Percentiles rank a stretch among this genome's conserved stretches.
Evolutionary conservation across 2,113 vertebrate genomes (phyloP).

Genomic region (Jacana jacana): DNA sequence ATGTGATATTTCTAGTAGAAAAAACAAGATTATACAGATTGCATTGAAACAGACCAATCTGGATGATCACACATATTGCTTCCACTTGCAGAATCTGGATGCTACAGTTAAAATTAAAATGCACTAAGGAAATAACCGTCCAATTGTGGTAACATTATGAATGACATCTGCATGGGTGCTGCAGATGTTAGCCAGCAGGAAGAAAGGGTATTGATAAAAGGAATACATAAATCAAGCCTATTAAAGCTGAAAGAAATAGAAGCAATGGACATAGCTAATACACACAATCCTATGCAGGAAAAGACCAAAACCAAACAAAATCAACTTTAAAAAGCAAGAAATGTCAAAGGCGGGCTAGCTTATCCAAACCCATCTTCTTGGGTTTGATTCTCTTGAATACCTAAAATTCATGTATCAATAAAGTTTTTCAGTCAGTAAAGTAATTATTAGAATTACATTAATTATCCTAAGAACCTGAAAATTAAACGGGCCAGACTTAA

Average conservation of each 20-base stretch:
- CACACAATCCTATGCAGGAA: not conserved
- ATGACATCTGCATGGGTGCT: not conserved
- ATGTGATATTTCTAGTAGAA: not conserved
- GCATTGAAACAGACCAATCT: not conserved
- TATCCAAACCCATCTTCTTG: not conserved
- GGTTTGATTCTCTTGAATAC: not conserved
- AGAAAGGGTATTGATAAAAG: not conserved
- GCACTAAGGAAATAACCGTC: not conserved
- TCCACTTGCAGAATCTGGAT: not conserved
- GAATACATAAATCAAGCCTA: not conserved
- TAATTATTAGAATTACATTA: not conserved
- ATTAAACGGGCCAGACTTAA: not conserved
- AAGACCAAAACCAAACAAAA: not conserved
- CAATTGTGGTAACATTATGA: not conserved
- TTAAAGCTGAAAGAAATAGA: not conserved
- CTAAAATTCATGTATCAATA: not conserved
- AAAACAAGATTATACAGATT: not conserved
- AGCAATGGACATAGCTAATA: not conserved
- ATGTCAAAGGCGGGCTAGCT: not conserved
- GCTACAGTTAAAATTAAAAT: not conserved
- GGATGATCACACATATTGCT: not conserved
- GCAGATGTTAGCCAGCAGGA: not conserved
- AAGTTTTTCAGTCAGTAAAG: not conserved
- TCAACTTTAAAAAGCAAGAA: not conserved
- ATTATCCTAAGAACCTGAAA: not conserved